Conservation (phyloP, 1,140 invertebrate genomes). For the Penaeus indicus region DNA sequence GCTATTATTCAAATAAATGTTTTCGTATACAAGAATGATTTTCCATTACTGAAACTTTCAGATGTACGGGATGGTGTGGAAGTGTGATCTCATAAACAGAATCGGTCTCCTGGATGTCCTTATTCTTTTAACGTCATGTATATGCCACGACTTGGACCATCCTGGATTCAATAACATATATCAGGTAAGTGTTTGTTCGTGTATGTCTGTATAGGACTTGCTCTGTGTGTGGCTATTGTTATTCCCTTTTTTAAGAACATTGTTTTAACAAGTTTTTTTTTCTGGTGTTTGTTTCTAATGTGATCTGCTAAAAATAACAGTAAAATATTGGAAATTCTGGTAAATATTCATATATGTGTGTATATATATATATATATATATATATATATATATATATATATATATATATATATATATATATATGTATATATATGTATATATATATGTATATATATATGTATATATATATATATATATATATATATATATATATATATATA, state of each 20-base stretch:
- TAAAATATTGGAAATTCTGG: too few species aligned
- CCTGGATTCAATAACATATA: slow-evolving; percentile 92
- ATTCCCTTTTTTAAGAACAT: too few species aligned
- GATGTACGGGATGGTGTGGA: slow-evolving; percentile 90
- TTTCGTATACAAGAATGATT: too few species aligned
- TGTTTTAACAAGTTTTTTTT: too few species aligned
- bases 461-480: neutral
- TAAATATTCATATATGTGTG: neutral
- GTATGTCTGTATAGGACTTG: too few species aligned
- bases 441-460: neutral
- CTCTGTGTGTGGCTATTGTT: neutral
- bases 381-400: too few species aligned
- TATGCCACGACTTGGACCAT: slow-evolving; percentile 93
- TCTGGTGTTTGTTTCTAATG: too few species aligned
- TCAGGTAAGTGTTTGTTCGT: slow-evolving; percentile 73
- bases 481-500: too few species aligned
- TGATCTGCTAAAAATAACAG: too few species aligned
- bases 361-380: too few species aligned
- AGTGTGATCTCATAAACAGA: slow-evolving; percentile 78
- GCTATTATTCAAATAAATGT: too few species aligned
- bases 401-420: neutral
- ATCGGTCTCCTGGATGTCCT: slow-evolving; percentile 83
- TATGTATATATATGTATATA: neutral
- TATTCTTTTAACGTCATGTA: slow-evolving; percentile 85
- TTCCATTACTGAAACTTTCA: slow-evolving; percentile 69